A percentile compares a stretch with the other conserved stretches of the same genome.
Evolutionary conservation across 2,888 invertebrate species (phyloP).

Genomic region (Mongoloraphidia duomilia): DNA sequence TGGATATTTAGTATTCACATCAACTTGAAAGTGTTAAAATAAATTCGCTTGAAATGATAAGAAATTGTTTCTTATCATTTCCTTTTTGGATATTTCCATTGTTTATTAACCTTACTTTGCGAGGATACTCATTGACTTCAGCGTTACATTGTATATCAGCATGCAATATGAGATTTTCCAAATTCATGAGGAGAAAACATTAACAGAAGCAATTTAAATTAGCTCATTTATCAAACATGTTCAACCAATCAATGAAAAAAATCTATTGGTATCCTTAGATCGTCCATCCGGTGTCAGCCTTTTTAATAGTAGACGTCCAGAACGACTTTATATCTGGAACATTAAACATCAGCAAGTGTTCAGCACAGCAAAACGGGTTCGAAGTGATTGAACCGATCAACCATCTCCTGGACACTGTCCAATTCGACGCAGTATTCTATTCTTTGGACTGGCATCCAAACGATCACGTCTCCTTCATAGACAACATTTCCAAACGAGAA

Average conservation of each 20-base stretch:
- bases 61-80: too few relatives aligned
- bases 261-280: slow-evolving; percentile 36
- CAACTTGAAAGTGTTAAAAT: too few relatives aligned
- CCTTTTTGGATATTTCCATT: too few relatives aligned
- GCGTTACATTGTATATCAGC: too few relatives aligned
- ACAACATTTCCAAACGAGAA: slow-evolving; percentile 68
- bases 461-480: slow-evolving; percentile 91
- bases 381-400: slow-evolving; percentile 90
- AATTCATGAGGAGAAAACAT: too few relatives aligned
- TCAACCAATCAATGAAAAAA: too few relatives aligned
- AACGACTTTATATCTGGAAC: slow-evolving; percentile 96
- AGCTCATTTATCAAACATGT: background rate
- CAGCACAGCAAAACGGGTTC: slow-evolving; percentile 78
- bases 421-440: slow-evolving; percentile 82
- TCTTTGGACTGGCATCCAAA: slow-evolving; percentile 96
- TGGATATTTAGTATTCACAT: too few relatives aligned
- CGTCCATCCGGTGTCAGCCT: slow-evolving; percentile 72
- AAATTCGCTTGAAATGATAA: too few relatives aligned
- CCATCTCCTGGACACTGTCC: slow-evolving; percentile 60
- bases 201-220: too few relatives aligned
- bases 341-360: slow-evolving; percentile 82
- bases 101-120: too few relatives aligned
- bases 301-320: slow-evolving; percentile 92
- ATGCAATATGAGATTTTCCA: too few relatives aligned
- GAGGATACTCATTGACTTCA: too few relatives aligned